Conservation (phyloP, 2,113 vertebrate genomes). For the Herpetotheres cachinnans region DNA sequence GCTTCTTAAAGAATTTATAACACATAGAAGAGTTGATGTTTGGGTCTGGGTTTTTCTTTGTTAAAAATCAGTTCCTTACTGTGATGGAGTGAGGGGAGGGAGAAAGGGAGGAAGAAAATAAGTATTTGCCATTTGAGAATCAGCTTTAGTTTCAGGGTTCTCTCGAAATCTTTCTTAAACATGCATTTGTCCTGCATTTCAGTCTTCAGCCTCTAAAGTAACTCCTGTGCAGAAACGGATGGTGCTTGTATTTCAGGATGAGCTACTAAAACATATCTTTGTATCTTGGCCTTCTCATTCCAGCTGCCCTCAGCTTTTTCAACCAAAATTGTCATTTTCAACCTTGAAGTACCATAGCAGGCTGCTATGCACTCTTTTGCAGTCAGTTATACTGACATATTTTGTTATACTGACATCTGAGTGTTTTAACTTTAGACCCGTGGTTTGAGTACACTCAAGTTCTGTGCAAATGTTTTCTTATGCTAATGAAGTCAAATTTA, state of each 20-base stretch:
- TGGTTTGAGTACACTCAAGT: background rate
- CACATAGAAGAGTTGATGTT: background rate
- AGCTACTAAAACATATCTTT: background rate
- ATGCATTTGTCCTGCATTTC: background rate
- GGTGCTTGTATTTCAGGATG: background rate
- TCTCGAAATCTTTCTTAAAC: background rate
- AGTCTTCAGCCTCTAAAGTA: background rate
- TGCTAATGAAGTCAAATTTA: background rate
- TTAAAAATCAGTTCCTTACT: background rate
- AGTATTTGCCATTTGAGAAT: background rate
- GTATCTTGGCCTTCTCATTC: background rate
- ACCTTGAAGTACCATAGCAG: background rate
- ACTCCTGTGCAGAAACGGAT: background rate
- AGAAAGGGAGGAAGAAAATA: background rate
- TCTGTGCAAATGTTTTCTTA: background rate
- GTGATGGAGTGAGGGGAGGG: background rate
- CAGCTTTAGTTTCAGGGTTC: background rate
- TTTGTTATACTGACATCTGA: background rate
- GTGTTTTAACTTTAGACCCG: background rate
- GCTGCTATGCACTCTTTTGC: background rate
- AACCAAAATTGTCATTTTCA: background rate
- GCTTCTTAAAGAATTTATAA: background rate
- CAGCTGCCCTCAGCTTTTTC: background rate
- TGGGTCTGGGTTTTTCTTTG: fast-evolving
- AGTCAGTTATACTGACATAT: background rate